Evolutionary conservation across 2,113 vertebrate genomes (phyloP).

Genomic region (Lophura nycthemera): DNA sequence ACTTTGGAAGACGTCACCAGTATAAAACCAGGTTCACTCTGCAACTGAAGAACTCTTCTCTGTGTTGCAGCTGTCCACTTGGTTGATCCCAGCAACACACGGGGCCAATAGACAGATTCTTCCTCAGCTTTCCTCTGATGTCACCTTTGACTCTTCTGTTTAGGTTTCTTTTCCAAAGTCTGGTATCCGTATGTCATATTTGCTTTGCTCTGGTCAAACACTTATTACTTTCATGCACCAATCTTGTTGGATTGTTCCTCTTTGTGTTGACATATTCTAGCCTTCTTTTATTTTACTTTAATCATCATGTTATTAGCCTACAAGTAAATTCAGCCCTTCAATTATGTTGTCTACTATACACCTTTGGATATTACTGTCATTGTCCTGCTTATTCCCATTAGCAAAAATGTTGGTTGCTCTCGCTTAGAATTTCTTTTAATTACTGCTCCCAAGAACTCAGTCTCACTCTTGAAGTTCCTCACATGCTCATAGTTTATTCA

Average conservation of each 20-base stretch:
- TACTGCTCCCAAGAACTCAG: not conserved
- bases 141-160: not conserved
- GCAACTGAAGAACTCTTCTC: not conserved
- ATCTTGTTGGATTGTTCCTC: not conserved
- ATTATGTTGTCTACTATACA: not conserved
- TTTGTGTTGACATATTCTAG: not conserved
- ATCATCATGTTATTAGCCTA: not conserved
- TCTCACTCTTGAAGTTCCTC: not conserved
- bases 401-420: not conserved
- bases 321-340: not conserved
- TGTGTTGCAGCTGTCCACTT: not conserved
- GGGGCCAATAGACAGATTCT: not conserved
- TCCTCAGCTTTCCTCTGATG: not conserved
- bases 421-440: not conserved
- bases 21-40: not conserved
- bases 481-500: not conserved
- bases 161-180: not conserved
- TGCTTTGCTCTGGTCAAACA: not conserved
- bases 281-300: not conserved
- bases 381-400: not conserved
- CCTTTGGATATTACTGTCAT: not conserved
- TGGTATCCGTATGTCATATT: not conserved
- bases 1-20: not conserved
- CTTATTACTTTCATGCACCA: not conserved
- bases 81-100: not conserved